Conservation (phyloP, 2,888 invertebrate species). For the Temnothorax unifasciatus region DNA sequence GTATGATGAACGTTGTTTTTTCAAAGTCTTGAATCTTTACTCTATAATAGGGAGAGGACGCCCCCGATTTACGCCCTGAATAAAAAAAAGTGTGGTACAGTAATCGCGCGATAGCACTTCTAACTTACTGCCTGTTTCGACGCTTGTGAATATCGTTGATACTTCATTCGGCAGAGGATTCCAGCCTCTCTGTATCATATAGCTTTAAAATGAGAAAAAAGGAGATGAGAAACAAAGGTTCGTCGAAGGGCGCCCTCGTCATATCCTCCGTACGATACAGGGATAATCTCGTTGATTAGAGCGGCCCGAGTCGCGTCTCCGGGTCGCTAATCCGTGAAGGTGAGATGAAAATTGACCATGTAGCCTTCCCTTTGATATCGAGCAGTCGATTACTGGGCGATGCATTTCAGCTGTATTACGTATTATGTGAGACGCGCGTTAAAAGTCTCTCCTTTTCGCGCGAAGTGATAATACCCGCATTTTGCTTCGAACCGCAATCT, state of each 20-base stretch:
- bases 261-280: conserved; percentile 67
- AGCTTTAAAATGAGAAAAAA: conserved; percentile 63
- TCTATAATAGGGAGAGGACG: conserved; percentile 44
- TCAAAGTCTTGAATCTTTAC: conserved; percentile 58
- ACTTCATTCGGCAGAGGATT: conserved; percentile 71
- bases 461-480: conserved; percentile 42
- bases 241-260: conserved; percentile 64
- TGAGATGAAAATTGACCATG: conserved; percentile 29
- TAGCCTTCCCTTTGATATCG: conserved; percentile 18
- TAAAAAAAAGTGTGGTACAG: conserved; percentile 69
- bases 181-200: conserved; percentile 69
- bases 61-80: conserved; percentile 9
- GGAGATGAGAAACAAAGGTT: conserved; percentile 16
- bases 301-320: conserved; percentile 2
- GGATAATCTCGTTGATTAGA: conserved; percentile 38
- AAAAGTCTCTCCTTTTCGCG: conserved; percentile 21
- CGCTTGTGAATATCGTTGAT: conserved; percentile 73
- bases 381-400: conserved; percentile 39
- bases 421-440: conserved; percentile 14
- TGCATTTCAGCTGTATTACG: conserved; percentile 24
- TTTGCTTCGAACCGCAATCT: conserved; percentile 57
- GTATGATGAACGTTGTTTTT: conserved; percentile 76
- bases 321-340: conserved; percentile 32
- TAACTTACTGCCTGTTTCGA: conserved; percentile 78
- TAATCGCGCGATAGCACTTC: conserved; percentile 76